phyloP scores from a whole-genome alignment of 2,888 invertebrate species.

The Andrena trimmerana region DNA sequence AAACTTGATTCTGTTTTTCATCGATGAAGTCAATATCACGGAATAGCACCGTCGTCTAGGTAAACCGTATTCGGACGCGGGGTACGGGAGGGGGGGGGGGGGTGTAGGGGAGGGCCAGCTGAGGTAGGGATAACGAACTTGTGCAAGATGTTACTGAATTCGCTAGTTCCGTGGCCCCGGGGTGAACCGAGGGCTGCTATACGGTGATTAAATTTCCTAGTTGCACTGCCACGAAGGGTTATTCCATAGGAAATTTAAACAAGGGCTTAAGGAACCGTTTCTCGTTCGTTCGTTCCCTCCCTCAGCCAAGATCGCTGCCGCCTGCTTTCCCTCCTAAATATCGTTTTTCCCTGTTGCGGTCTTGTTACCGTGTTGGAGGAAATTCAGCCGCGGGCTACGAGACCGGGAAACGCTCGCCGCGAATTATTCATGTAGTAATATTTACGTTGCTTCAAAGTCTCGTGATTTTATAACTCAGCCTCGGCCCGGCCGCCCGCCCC shows the following conservation, averaged over 20 bases:
- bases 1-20: constrained; percentile 75
- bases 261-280: constrained; percentile 57
- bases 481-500: background rate
- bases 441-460: constrained; percentile 61
- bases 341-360: constrained; percentile 69
- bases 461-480: constrained; percentile 54
- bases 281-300: constrained; percentile 24
- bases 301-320: constrained; percentile 22
- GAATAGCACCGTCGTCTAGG: constrained; percentile 64
- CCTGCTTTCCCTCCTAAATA: constrained; percentile 55
- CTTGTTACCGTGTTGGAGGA: constrained; percentile 60
- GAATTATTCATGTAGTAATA: constrained; percentile 66
- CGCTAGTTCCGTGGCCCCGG: constrained; percentile 69
- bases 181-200: constrained; percentile 67
- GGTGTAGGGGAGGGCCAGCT: too few species aligned
- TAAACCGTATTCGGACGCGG: constrained; percentile 54
- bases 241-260: constrained; percentile 73
- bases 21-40: constrained; percentile 76
- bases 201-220: constrained; percentile 74
- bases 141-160: constrained; percentile 76
- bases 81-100: background rate
- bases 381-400: constrained; percentile 56
- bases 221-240: constrained; percentile 67
- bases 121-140: constrained; percentile 72
- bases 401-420: constrained; percentile 51